Evolutionary conservation across 2,113 vertebrate species (phyloP).

Genomic region (Gadus chalcogrammus): DNA sequence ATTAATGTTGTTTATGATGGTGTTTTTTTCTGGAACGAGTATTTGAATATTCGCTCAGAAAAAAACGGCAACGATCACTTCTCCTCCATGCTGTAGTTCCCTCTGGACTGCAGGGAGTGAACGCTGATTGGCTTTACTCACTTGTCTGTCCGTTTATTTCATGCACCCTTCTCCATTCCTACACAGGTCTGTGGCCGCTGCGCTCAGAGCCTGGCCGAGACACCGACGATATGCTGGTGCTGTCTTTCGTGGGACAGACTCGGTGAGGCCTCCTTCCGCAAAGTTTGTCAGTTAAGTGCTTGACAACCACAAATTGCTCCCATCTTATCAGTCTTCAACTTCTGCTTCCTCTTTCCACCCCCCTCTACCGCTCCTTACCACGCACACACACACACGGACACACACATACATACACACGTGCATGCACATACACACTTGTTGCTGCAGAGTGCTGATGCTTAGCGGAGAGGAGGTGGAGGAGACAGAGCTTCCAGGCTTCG

Average conservation of each 20-base stretch:
- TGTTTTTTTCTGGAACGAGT: no score
- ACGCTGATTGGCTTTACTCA: no score
- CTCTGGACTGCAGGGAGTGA: slow-evolving; percentile 1
- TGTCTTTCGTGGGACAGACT: slow-evolving; percentile 97
- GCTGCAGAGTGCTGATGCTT: slow-evolving; percentile 88
- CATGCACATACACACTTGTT: background rate
- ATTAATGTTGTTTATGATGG: no score
- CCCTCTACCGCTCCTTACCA: background rate
- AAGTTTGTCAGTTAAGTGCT: slow-evolving; percentile 19
- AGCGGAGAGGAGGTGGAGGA: slow-evolving; percentile 97
- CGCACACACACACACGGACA: no score
- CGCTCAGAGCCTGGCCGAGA: slow-evolving; percentile 87
- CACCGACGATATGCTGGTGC: slow-evolving; percentile 92
- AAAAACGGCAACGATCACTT: no score
- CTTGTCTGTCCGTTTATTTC: slow-evolving; percentile 15
- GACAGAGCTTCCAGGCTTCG: slow-evolving; percentile 92
- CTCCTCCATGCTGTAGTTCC: no score
- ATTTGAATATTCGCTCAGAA: no score
- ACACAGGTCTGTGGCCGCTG: slow-evolving; percentile 89
- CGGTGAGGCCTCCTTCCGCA: slow-evolving; percentile 71
- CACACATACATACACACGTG: no score
- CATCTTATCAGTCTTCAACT: slow-evolving; percentile 17
- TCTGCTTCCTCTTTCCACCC: background rate
- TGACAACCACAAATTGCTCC: slow-evolving; percentile 2
- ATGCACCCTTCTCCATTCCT: background rate